Evolutionary conservation across 2,797 vertebrate genomes (phyloP), one percentile per base, ranked within the genome.

Genomic region (Phoxinus dragarum): DNA sequence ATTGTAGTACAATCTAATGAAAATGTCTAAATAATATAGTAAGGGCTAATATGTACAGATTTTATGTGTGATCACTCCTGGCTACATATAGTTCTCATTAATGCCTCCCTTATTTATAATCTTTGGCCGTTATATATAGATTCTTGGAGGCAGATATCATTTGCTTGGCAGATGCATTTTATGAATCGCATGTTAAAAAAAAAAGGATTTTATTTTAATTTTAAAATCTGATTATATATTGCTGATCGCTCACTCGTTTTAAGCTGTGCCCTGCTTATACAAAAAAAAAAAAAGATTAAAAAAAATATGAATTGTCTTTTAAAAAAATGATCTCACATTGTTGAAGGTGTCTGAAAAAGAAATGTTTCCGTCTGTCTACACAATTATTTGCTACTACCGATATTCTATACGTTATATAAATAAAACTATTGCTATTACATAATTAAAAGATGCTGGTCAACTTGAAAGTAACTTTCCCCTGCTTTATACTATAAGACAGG

Each of bases 361-460:
- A 47, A 14, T 64, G n/a, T 83, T 49, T 75, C 56, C 74, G 75
- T 68, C 61, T 80, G 54, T 68, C 54, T 61, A 27, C 52, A 49
- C 78, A 77, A 82, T 34, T 66, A 66, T 80, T 83, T 64, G 67
- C 49, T 73, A 81, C 69, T 54, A 27, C 31, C 27, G 40, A 74
- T 78, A 77, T 84, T 74, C 47, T 54, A 77, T 36, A 74, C 42
- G 68, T 75, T 49, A 74, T 61, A 77, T 59, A 59, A 77, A 77
- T 80, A 80, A 49, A 80, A 47, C 17, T 67, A 80, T 66, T 67
- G 76, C 40, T 64, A 31, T 31, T 44, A 52, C 27, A 47, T 34
- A 77, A 87, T 86, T 87, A 82, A 88, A 87, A 78, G n/a, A 21
- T 75, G 74, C 59, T 44, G 83, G n/a, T 31, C 36, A 77, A 59